phyloP scores from a whole-genome alignment of 2,888 invertebrate genomes.

The Pinctada fucata region DNA sequence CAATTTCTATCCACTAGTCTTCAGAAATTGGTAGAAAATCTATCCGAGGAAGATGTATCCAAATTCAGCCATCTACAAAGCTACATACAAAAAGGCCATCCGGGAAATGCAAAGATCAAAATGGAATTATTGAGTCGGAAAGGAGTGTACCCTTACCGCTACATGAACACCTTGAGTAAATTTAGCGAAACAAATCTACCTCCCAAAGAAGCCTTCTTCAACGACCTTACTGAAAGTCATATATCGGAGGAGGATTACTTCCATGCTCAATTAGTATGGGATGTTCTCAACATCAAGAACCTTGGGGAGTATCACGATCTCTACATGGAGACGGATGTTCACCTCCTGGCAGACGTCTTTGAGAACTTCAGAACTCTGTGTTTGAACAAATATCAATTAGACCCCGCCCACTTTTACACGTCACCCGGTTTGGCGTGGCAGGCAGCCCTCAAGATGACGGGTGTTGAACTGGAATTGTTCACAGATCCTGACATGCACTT shows the following conservation, averaged over 20 bases:
- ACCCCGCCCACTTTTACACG: conserved; percentile 64
- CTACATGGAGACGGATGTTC: conserved; percentile 37
- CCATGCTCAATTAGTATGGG: too few species aligned
- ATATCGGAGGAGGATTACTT: too few species aligned
- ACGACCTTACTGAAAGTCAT: too few species aligned
- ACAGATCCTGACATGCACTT: conserved; percentile 60
- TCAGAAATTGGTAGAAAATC: conserved; percentile 22
- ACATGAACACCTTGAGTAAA: too few species aligned
- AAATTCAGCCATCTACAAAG: neutral
- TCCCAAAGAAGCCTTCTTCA: too few species aligned
- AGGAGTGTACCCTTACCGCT: too few species aligned
- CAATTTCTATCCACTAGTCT: conserved; percentile 29
- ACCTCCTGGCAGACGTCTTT: conserved; percentile 36
- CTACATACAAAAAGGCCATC: neutral
- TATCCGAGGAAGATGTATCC: conserved; percentile 5
- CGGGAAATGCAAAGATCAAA: too few species aligned
- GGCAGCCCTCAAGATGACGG: conserved; percentile 7
- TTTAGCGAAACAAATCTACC: too few species aligned
- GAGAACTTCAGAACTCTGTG: conserved; percentile 32
- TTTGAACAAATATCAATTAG: conserved; percentile 53
- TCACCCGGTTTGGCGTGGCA: conserved; percentile 53
- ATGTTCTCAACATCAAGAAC: neutral
- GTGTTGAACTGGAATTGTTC: conserved; percentile 53
- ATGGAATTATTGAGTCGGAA: too few species aligned
- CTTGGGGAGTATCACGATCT: conserved; percentile 36